Evolutionary conservation across 2,113 vertebrate species (phyloP).

Genomic region (Prietella phreatophila): DNA sequence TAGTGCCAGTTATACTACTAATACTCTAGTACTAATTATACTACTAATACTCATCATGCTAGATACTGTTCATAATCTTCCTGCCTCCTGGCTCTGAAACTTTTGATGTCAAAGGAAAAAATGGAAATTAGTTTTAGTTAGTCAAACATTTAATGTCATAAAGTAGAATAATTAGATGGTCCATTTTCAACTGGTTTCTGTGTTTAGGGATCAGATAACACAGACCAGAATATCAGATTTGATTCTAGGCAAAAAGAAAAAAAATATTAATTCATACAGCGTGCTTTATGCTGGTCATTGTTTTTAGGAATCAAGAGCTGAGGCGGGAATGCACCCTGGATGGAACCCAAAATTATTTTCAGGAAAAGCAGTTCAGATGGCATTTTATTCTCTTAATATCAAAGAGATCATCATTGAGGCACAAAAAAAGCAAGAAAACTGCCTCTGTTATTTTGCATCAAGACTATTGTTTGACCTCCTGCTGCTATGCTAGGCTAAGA

Average conservation of each 20-base stretch:
- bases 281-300: not conserved
- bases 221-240: not conserved
- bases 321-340: not conserved
- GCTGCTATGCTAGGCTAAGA: conserved; percentile 48
- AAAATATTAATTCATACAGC: not conserved
- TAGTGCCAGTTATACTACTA: not conserved
- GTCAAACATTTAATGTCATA: conserved; percentile 13
- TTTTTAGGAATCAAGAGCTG: not conserved
- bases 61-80: not conserved
- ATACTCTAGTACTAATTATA: not conserved
- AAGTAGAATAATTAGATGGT: not conserved
- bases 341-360: conserved; percentile 7
- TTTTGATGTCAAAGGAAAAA: not conserved
- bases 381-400: conserved; percentile 20
- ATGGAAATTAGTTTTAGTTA: not conserved
- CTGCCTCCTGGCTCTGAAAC: not conserved
- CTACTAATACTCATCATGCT: not conserved
- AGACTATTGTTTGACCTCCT: conserved; percentile 56
- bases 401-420: conserved; percentile 3
- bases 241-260: not conserved
- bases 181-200: not conserved
- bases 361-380: conserved; percentile 10
- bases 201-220: not conserved
- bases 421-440: conserved; percentile 55
- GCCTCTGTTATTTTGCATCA: conserved; percentile 64